These are phyloP conservation scores for Dromaius novaehollandiae DNA, from an alignment of 2,113 vertebrate species.

Conservation along the genomic window DNA sequence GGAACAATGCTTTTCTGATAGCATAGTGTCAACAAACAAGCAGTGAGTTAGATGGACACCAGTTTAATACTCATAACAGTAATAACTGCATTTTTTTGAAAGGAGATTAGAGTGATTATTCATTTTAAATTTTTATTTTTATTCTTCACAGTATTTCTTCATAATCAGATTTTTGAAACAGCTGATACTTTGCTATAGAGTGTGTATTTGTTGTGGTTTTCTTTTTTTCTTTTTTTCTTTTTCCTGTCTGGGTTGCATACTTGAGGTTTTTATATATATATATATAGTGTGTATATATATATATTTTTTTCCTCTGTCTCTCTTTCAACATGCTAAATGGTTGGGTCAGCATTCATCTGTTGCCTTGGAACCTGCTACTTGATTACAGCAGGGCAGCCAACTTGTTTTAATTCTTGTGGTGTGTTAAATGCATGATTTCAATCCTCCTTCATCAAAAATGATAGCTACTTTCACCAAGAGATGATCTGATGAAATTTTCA, in stretches of 20 bases:
- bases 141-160: not conserved
- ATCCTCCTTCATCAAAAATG: not conserved
- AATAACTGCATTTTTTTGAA: not conserved
- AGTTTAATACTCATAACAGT: not conserved
- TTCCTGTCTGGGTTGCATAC: not conserved
- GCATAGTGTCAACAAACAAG: not conserved
- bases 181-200: not conserved
- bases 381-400: not conserved
- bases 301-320: not conserved
- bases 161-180: not conserved
- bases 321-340: not conserved
- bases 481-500: not conserved
- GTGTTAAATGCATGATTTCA: not conserved
- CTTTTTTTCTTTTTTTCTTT: not conserved
- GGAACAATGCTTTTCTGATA: not conserved
- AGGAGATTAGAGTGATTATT: not conserved
- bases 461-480: not conserved
- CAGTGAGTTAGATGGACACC: not conserved
- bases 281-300: too few relatives aligned
- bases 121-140: not conserved
- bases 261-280: accelerated
- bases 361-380: not conserved
- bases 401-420: not conserved
- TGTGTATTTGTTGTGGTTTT: not conserved
- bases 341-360: not conserved